Evolutionary conservation across 2,888 invertebrate genomes (phyloP).

Genomic region (Anorthoa munda): DNA sequence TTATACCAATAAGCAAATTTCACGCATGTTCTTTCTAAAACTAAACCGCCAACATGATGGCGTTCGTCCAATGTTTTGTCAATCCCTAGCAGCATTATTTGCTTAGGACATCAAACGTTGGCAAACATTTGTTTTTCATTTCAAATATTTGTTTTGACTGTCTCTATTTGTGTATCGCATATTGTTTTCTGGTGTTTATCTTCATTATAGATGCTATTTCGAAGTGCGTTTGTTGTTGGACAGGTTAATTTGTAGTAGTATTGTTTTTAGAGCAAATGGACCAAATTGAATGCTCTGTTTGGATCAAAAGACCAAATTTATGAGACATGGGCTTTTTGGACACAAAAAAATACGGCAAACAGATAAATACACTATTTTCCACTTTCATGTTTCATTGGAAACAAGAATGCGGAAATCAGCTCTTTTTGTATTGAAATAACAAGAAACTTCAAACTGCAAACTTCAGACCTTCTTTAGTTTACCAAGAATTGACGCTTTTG

Average conservation of each 20-base stretch:
- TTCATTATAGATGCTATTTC: conserved; percentile 67
- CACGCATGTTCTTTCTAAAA: conserved; percentile 33
- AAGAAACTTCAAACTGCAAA: neutral
- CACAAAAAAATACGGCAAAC: neutral
- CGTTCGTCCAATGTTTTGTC: conserved; percentile 55
- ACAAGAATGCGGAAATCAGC: neutral
- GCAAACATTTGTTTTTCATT: conserved; percentile 73
- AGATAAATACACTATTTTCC: neutral
- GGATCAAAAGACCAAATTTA: neutral
- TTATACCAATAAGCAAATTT: neutral
- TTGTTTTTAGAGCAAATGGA: conserved; percentile 8
- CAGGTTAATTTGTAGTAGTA: conserved; percentile 23
- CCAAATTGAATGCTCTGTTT: neutral
- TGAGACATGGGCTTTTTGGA: too few species aligned
- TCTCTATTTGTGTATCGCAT: conserved; percentile 65
- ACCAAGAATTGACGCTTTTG: too few species aligned
- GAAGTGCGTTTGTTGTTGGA: conserved; percentile 23
- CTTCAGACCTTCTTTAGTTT: neutral
- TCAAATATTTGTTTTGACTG: conserved; percentile 71
- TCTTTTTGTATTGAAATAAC: neutral
- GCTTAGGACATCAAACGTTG: conserved; percentile 71
- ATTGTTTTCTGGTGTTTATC: conserved; percentile 68
- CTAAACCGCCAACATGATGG: conserved; percentile 33
- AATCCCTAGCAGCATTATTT: conserved; percentile 62
- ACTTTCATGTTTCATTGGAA: neutral